Evolutionary conservation across 2,113 vertebrate species (phyloP), one percentile per base, ranked within the genome.

Genomic region (Rafetus swinhoei): DNA sequence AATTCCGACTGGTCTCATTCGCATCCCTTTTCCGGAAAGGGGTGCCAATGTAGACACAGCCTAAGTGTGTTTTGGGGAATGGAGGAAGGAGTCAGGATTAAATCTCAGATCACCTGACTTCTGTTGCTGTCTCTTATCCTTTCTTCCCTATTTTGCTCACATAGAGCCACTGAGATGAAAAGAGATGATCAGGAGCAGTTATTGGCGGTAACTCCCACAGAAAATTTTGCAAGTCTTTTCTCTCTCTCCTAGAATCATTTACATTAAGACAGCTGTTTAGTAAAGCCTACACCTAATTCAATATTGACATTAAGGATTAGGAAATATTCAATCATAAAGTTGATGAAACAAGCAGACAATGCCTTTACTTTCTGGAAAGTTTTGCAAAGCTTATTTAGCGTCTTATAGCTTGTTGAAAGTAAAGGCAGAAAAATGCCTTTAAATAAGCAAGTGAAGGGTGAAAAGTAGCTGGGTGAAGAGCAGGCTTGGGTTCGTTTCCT

Each of bases 61-160:
- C 39, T 39, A 39, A 14, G 21, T 15, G 22, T 27, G 24, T 50
- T 12, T 19, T 74, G 14, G 13, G 62, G 13, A 7, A 7, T 2
- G 4, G 18, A 4, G 4, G n/a, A 9, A 72, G n/a, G n/a, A 72
- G 32, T n/a, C 18, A 35, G 65, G n/a, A 72, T 35, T 72, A 35
- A 35, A 35, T 35, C 16, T 35, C 18, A 9, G n/a, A 32, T 32
- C 9, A 18, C 65, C 65, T 35, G 65, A 72, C 65, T 72, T 72
- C 65, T 72, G 65, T 1, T 2, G 7, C 27, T 4, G 4, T 4
- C 29, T 80, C 3, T 11, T 2, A 14, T 54, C 7, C 21, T 54
- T 25, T 59, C 24, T 53, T 65, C 22, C 21, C 56, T 27, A 12
- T 1, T 3, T 0, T 56, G 32, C 79, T 56, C 53, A n/a, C 14